phyloP scores from a whole-genome alignment of 1,140 invertebrate genomes.

The Mizuhopecten yessoensis region DNA sequence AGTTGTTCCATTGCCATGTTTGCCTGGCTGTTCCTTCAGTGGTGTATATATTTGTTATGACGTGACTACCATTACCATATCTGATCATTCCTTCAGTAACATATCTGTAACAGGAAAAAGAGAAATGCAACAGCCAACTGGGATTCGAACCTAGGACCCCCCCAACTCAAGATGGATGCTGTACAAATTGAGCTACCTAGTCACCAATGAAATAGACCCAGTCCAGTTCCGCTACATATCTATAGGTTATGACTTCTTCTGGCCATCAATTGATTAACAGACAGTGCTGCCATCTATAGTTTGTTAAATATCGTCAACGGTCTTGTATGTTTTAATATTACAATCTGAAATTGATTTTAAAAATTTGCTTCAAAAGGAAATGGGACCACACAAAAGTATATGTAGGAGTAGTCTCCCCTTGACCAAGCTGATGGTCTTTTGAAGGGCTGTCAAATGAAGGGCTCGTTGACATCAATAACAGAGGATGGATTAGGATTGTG shows the following conservation, averaged over 20 bases:
- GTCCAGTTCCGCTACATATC: no score
- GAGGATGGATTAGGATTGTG: no score
- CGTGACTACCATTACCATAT: background rate
- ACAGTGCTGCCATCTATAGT: background rate
- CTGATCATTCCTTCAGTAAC: no score
- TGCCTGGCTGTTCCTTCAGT: background rate
- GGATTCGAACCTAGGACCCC: no score
- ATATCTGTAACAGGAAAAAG: no score
- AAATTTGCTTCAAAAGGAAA: background rate
- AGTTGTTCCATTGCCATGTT: background rate
- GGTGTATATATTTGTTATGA: background rate
- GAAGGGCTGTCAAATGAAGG: no score
- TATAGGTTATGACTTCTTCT: background rate
- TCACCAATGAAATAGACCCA: no score
- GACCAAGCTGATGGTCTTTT: background rate
- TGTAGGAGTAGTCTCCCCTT: background rate
- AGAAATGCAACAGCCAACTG: no score
- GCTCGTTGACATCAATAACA: no score
- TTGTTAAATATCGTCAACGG: background rate
- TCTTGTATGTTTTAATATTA: background rate
- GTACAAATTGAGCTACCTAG: no score
- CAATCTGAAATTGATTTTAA: background rate
- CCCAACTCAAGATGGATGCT: no score
- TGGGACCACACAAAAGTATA: background rate
- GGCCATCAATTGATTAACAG: background rate